Evolutionary conservation across 2,888 invertebrate genomes (phyloP), one percentile per base, ranked within the genome.

Genomic region (Calameuta idolon): DNA sequence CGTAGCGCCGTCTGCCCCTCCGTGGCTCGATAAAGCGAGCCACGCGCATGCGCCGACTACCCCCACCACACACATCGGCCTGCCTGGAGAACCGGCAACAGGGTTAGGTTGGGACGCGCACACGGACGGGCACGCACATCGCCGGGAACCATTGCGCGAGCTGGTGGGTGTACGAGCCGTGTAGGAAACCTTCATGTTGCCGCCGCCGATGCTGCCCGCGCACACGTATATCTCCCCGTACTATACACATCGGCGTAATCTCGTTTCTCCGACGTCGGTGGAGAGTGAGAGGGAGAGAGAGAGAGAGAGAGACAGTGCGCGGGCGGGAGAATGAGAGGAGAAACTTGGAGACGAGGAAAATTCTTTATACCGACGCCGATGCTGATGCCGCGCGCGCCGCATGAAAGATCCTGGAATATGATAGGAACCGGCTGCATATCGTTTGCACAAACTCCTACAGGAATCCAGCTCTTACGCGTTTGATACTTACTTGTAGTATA

Each of bases 81-180:
- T 79, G 84, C 78, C 85, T 85, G 88, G 86, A 89, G 88, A 89
- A 89, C 89, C 89, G 89, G 89, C 89, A 87, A 85, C 85, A 84
- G 86, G 86, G 89, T 89, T 86, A 86, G 85, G 85, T 86, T 87
- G 81, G 86, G 82, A 86, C 87, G 84, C 84, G 84, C 87, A 87
- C 87, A 71, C 71, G 33, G 31, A 71, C 71, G 71, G 71, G 12
- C 71, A 33, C 71, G 71, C 71, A 33, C 55, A 68, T 75, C 31
- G 31, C 40, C 23, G 69, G 71, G 74, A 68, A 55, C 55, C 55
- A 55, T 55, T 37, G 69, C 69, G 69, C 77, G 80, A 81, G 80
- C 77, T 78, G 79, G 84, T 82, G 84, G 82, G 79, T 80, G 55
- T 55, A 23, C 55, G 55, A 77, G 80, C 83, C 82, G 77, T 69